Conservation (phyloP, 2,888 invertebrate genomes). For the Euclidia mi region DNA sequence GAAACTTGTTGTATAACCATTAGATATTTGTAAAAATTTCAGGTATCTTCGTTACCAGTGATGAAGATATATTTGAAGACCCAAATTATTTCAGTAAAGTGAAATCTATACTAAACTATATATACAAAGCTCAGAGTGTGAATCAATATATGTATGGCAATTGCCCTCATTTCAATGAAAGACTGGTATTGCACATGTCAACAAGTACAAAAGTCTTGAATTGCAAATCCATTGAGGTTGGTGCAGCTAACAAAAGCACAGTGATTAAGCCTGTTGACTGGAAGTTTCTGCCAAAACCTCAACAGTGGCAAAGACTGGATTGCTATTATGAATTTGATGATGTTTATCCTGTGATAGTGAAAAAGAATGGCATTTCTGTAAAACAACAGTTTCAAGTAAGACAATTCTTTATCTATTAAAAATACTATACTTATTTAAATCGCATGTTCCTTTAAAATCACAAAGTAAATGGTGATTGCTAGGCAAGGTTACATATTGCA, state of each 20-base stretch:
- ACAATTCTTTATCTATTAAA: background rate
- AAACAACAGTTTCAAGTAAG: constrained; percentile 92
- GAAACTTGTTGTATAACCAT: too few relatives aligned
- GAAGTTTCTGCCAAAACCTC: constrained; percentile 92
- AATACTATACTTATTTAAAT: background rate
- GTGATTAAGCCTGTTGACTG: constrained; percentile 93
- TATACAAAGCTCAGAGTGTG: constrained; percentile 88
- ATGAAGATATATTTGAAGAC: constrained; percentile 91
- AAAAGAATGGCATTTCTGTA: constrained; percentile 91
- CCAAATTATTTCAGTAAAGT: constrained; percentile 89
- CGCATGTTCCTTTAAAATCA: too few relatives aligned
- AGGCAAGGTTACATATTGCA: too few relatives aligned
- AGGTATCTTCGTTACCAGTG: constrained; percentile 94
- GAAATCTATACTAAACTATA: constrained; percentile 88
- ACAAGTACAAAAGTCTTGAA: constrained; percentile 87
- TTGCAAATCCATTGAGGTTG: constrained; percentile 92
- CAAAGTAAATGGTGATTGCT: too few relatives aligned
- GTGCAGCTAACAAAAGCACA: constrained; percentile 72
- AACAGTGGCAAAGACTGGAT: constrained; percentile 94
- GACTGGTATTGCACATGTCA: constrained; percentile 91
- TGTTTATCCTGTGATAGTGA: constrained; percentile 92
- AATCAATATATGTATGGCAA: constrained; percentile 91
- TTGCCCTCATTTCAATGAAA: constrained; percentile 87
- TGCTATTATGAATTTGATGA: constrained; percentile 94
- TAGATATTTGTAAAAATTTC: constrained; percentile 50